Percentiles rank a stretch among this genome's conserved stretches.
Conservation (phyloP, 2,888 invertebrate genomes). For the Campoplex nolae region DNA sequence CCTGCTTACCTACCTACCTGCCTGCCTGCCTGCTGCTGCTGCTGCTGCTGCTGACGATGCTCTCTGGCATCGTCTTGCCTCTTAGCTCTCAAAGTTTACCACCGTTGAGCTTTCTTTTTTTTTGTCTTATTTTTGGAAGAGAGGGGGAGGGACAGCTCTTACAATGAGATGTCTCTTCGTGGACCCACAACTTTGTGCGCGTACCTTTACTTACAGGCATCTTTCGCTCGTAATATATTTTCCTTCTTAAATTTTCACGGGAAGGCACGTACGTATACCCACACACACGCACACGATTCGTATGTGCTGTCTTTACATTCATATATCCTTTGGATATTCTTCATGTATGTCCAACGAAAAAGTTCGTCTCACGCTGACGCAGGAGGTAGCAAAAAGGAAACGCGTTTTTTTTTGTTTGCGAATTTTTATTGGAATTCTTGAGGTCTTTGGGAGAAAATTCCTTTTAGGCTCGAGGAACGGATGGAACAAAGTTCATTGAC, state of each 20-base stretch:
- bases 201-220: slow-evolving; percentile 52
- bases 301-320: neutral
- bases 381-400: neutral
- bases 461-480: neutral
- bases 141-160: slow-evolving; percentile 13
- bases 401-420: slow-evolving; percentile 6
- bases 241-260: slow-evolving; percentile 55
- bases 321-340: neutral
- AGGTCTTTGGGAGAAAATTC: neutral
- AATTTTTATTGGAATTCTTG: slow-evolving; percentile 30
- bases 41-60: slow-evolving; percentile 37
- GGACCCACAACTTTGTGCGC: slow-evolving; percentile 44
- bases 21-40: slow-evolving; percentile 47
- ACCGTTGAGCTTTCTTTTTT: slow-evolving; percentile 29
- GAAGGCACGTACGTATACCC: slow-evolving; percentile 3
- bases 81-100: slow-evolving; percentile 47
- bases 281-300: neutral
- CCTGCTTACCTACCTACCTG: slow-evolving; percentile 72
- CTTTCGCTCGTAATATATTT: slow-evolving; percentile 61
- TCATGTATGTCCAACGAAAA: slow-evolving; percentile 7
- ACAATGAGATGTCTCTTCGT: slow-evolving; percentile 47
- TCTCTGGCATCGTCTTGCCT: slow-evolving; percentile 47
- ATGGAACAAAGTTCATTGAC: neutral
- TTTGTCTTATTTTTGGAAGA: slow-evolving; percentile 22
- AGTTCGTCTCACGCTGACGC: slow-evolving; percentile 11